Base-by-base conservation (phyloP, 2,888 invertebrate species). In the Oxystoma pomonae region DNA sequence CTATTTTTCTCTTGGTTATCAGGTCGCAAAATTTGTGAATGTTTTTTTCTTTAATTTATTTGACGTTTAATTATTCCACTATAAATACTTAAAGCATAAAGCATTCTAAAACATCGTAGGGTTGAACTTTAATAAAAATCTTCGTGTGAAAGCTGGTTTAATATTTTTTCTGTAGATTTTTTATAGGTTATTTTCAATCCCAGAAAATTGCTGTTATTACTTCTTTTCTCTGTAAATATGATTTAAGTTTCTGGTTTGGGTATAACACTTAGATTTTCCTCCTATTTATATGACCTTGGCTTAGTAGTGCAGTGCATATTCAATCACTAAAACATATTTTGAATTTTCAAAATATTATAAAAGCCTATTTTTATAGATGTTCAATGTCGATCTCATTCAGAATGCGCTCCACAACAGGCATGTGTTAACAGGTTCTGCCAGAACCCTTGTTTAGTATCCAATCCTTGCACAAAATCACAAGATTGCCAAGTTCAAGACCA, bases 401-500 rank as follows among this genome's bases (percentile, higher is more conserved):
- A 94, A 72, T 96, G 96, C 77, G 85, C 90, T 52, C 78, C 83
- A 55, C 88, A 89, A 71, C 85, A 91, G 76, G 89, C 92, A 69
- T 96, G 96, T 78, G 84, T 93, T 72, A 86, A 87, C 76, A 86
- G 88, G 18, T 85, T 88, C 69, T 95, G 95, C 75, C 85, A 88
- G 66, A 92, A 93, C 80, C 94, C 94, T 19, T 95, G 94, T 79
- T 84, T 86, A 16, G 83, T 83, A 77, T 86, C 83, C 20, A 89
- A 91, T 68, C 92, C 92, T 1, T 95, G 94, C 76, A 81, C 85
- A 20, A 80, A 83, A 55, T 86, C 87, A 59, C 91, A 94, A 72
- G 89, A 91, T 70, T 95, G 94, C 76, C 89, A 89, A 71, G 92
- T 94, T 56, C 84, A 90, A 72, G 84, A 91, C 73, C 94, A 94